Evolutionary conservation across 1,140 invertebrate genomes (phyloP).

Genomic region (Ditylenchus dipsaci): DNA sequence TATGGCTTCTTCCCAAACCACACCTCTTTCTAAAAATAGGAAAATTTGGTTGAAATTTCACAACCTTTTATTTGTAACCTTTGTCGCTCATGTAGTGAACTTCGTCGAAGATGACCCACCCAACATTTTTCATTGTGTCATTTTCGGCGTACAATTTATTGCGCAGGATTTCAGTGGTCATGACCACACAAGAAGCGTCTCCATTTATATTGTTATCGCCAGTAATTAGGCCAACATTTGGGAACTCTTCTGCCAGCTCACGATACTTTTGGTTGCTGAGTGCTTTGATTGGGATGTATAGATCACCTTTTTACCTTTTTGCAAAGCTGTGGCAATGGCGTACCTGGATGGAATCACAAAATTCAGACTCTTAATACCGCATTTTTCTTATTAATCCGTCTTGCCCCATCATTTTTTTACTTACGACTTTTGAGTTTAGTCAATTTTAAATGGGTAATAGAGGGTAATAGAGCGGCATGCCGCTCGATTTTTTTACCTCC

Average conservation of each 20-base stretch:
- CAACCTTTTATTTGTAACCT: conserved; percentile 43
- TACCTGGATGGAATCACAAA: neutral
- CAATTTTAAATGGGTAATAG: neutral
- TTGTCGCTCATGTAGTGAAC: conserved; percentile 99
- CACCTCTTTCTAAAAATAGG: conserved; percentile 73
- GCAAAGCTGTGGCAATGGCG: neutral
- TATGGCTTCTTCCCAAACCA: conserved; percentile 99
- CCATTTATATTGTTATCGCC: conserved; percentile 99
- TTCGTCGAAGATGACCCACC: conserved; percentile 99
- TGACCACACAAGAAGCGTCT: conserved; percentile 89
- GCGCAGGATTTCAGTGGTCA: conserved; percentile 98
- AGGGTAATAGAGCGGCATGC: too few species aligned
- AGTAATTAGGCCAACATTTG: conserved; percentile 93
- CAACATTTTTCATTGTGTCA: conserved; percentile 91
- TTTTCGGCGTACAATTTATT: conserved; percentile 98
- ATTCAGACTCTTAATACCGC: neutral
- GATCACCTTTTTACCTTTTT: conserved; percentile 70
- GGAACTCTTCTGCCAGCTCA: conserved; percentile 93
- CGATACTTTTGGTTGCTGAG: conserved; percentile 98
- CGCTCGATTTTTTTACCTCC: too few species aligned
- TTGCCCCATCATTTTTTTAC: neutral
- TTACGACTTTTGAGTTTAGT: neutral
- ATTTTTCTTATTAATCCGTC: neutral
- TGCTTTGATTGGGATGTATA: conserved; percentile 99
- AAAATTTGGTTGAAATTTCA: neutral